Base-by-base conservation (phyloP, 2,113 vertebrate species). In the Dicerorhinus sumatrensis region DNA sequence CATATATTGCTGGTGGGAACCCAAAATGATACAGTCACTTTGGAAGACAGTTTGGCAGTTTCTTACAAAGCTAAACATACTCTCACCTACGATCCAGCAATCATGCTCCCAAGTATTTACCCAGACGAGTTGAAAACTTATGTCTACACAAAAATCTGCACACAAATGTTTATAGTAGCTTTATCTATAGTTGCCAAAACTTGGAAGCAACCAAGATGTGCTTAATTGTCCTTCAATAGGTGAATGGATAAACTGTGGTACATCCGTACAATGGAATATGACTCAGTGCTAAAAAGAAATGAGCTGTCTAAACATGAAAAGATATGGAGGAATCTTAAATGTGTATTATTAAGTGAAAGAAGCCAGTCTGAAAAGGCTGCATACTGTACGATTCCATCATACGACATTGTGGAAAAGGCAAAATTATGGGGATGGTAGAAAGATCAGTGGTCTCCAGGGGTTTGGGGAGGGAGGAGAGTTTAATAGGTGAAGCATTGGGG, bases 171-270 rank as follows among this genome's bases (percentile, higher is more conserved):
- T 76, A 85, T 36, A 95, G n/a, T 67, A 65, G 27, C 11, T 46
- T 89, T n/a, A 85, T 83, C 95, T 70, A 94, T 73, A 89, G 80
- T 67, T 89, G 27, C 67, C n/a, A 23, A 84, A 91, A 87, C 60
- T 58, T 85, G 17, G 25, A 93, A 76, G 51, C 60, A 62, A 89
- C 20, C 33, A 93, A 93, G 51, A 17, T 54, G 51, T 54, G 51
- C 14, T 54, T 54, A 76, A 31, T 25, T 70, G 20, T 82, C 46
- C 33, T 46, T 90, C 70, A 79, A 13, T 31, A 65, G 13, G 11
- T 93, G 63, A 87, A 79, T 73, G 69, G 31, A 33, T 79, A 94
- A 82, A 73, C 54, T 77, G 12, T 69, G 39, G 29, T 92, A 31
- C 29, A 70, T 76, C 13, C 33, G 27, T 31, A 60, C 8, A 85